Evolutionary conservation across 1,140 invertebrate genomes (phyloP), one percentile per base, ranked within the genome.

Genomic region (Musca domestica): DNA sequence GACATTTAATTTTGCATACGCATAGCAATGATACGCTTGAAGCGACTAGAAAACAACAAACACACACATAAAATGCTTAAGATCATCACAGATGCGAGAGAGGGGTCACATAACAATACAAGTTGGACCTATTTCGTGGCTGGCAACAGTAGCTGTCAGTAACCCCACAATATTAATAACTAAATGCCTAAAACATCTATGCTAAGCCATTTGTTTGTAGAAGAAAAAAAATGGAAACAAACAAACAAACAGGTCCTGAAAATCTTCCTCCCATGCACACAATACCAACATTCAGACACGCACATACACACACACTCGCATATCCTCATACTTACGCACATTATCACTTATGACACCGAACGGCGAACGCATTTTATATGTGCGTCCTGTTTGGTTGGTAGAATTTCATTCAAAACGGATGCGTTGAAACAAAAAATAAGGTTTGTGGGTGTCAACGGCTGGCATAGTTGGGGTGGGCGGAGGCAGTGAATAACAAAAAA

Each of bases 1-100:
- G 56, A 30, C 56, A 61, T 61, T 61, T 61, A 61, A 61, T 61
- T 61, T 61, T 61, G 56, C 19, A 61, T 61, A 61, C 27, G 56
- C 56, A 61, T 17, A 41, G 34, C 34, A 41, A 41, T 41, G 5
- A 41, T 41, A 12, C 12, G 34, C 34, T 41, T 19, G 3, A 15
- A 54, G 14, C 56, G 41, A 14, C 3, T 17, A 5, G 4, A 58
- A 30, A 2, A 17, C 2, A 56, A 56, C 23, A 56, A 22, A 56
- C 23, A 27, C 15, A 15, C 10, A 46, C 41, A 46, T 46, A 51
- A 51, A 51, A 51, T 20, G 17, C 17, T 6, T 20, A 51, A 19
- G 12, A 19, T 1, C 17, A 51, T 9, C 4, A 20, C 4, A 2
- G 27, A 27, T 27, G 27, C 12, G 17, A 27, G 25, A 27, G 25